These are phyloP conservation scores for Cheilosia pagana DNA, from an alignment of 2,888 invertebrate species.

Conservation along the genomic window DNA sequence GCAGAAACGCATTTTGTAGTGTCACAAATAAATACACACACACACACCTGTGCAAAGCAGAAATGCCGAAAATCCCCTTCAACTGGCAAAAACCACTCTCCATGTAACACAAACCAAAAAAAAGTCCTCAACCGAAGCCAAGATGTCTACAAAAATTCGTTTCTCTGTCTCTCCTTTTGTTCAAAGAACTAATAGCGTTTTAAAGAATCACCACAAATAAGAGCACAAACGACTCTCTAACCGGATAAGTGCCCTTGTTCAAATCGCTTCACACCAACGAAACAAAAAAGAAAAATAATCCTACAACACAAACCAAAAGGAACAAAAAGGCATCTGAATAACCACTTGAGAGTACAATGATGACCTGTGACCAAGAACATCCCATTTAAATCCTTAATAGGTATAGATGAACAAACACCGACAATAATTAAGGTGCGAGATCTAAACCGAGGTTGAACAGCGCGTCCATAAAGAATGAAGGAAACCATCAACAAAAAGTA, in stretches of 20 bases:
- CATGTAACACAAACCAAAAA: slow-evolving; percentile 34
- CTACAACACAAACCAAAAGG: slow-evolving; percentile 42
- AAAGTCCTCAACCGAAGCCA: slow-evolving; percentile 55
- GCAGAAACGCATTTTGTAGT: slow-evolving; percentile 29
- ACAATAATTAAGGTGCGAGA: slow-evolving; percentile 73
- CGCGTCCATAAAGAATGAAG: slow-evolving; percentile 6
- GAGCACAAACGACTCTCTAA: slow-evolving; percentile 38
- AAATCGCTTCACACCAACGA: slow-evolving; percentile 50
- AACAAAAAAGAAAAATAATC: slow-evolving; percentile 25
- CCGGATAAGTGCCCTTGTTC: slow-evolving; percentile 70
- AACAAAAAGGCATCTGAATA: slow-evolving; percentile 66
- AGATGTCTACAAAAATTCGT: slow-evolving; percentile 56
- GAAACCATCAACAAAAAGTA: slow-evolving; percentile 28
- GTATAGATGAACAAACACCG: slow-evolving; percentile 72
- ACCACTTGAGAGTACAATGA: slow-evolving; percentile 70
- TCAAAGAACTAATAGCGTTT: slow-evolving; percentile 2
- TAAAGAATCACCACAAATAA: slow-evolving; percentile 30
- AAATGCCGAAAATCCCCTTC: slow-evolving; percentile 38
- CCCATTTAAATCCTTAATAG: slow-evolving; percentile 69
- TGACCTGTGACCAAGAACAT: slow-evolving; percentile 74
- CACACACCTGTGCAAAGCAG: slow-evolving; percentile 62
- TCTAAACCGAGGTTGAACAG: slow-evolving; percentile 44
- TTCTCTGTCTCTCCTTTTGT: slow-evolving; percentile 11
- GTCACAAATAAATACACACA: slow-evolving; percentile 12
- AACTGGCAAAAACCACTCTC: slow-evolving; percentile 63